Conservation (phyloP, 2,113 vertebrate species). For the Dendrocopos noguchii region DNA sequence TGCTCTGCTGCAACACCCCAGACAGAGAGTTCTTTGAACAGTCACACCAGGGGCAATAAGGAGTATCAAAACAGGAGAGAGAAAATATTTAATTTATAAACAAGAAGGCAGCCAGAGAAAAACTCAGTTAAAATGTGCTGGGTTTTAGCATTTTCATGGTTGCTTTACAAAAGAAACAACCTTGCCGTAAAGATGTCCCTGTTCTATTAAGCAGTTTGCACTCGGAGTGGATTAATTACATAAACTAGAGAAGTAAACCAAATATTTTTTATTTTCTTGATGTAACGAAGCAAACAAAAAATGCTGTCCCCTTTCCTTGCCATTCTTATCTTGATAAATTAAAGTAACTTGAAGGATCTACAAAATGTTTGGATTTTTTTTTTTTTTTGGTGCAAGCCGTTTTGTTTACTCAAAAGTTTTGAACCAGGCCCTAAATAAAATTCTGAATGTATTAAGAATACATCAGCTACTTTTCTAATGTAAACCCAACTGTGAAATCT, state of each 20-base stretch:
- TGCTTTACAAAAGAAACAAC: slow-evolving; percentile 38
- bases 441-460: background rate
- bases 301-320: background rate
- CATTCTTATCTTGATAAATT: background rate
- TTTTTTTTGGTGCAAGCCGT: background rate
- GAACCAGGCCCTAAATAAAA: background rate
- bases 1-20: slow-evolving; percentile 68
- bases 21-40: slow-evolving; percentile 68
- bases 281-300: background rate
- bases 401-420: background rate
- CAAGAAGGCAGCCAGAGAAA: slow-evolving; percentile 29
- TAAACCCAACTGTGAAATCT: background rate
- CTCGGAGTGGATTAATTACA: background rate
- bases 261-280: background rate
- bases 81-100: slow-evolving; percentile 61
- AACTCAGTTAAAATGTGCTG: background rate
- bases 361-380: background rate
- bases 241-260: background rate
- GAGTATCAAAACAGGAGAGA: slow-evolving; percentile 51
- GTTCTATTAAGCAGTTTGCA: background rate
- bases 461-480: background rate
- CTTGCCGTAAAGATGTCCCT: background rate
- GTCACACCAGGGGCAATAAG: slow-evolving; percentile 65
- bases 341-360: background rate
- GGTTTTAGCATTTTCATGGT: background rate